Evolutionary conservation across 2,113 vertebrate species (phyloP).

Genomic region (Myocastor coypus): DNA sequence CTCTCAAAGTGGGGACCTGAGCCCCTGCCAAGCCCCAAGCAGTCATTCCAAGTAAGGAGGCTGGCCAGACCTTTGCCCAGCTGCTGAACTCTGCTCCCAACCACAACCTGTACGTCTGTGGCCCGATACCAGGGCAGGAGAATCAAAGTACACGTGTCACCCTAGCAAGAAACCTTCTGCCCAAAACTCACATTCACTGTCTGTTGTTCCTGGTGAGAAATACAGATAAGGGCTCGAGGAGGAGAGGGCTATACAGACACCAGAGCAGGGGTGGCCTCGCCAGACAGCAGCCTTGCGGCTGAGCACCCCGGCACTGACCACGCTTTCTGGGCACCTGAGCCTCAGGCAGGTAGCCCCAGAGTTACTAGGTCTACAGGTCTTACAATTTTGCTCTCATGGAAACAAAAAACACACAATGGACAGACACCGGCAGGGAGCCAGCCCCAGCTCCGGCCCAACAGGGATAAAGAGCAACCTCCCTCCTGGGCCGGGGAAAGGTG

Average conservation of each 20-base stretch:
- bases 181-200: not conserved
- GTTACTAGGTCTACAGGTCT: not conserved
- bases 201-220: not conserved
- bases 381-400: not conserved
- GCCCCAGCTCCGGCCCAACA: not conserved
- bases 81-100: not conserved
- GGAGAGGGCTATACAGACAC: not conserved
- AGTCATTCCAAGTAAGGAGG: not conserved
- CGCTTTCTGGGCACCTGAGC: not conserved
- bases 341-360: not conserved
- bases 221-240: not conserved
- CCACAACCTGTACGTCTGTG: not conserved
- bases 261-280: not conserved
- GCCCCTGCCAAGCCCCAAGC: not conserved
- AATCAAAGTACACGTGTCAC: not conserved
- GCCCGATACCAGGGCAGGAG: not conserved
- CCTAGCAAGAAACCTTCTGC: not conserved
- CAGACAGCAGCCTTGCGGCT: not conserved
- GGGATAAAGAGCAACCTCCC: not conserved
- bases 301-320: not conserved
- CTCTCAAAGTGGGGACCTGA: not conserved
- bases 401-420: not conserved
- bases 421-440: not conserved
- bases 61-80: not conserved
- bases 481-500: not conserved